Evolutionary conservation across 2,888 invertebrate genomes (phyloP).

Genomic region (Callimorpha dominula): DNA sequence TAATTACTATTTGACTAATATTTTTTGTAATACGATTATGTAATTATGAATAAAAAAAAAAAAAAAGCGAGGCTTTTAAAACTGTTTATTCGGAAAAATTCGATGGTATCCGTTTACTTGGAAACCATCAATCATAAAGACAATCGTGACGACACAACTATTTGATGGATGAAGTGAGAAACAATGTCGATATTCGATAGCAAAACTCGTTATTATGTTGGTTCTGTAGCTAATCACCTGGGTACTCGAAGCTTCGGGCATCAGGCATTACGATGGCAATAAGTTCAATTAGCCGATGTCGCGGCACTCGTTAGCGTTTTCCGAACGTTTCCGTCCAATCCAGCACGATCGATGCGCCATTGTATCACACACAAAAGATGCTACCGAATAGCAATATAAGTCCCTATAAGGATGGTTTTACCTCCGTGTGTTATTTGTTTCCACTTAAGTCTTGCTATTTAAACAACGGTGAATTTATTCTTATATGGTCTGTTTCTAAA

Average conservation of each 20-base stretch:
- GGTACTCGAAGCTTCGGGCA: slow-evolving; percentile 40
- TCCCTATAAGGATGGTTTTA: slow-evolving; percentile 74
- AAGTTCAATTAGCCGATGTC: slow-evolving; percentile 78
- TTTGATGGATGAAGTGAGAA: slow-evolving; percentile 73
- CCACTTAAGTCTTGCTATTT: slow-evolving; percentile 62
- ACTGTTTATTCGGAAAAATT: not conserved
- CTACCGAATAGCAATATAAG: slow-evolving; percentile 75
- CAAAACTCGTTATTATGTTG: slow-evolving; percentile 67
- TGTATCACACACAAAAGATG: slow-evolving; percentile 81
- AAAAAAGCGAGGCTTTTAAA: not conserved
- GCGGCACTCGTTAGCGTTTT: slow-evolving; percentile 74
- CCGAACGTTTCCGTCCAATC: slow-evolving; percentile 72
- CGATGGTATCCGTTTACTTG: not conserved
- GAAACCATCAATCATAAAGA: slow-evolving; percentile 60
- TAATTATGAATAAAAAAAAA: too few species aligned
- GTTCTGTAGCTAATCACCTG: slow-evolving; percentile 62
- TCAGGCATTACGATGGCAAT: slow-evolving; percentile 59
- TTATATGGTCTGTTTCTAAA: slow-evolving; percentile 42
- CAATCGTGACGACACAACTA: slow-evolving; percentile 56
- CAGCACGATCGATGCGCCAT: slow-evolving; percentile 80
- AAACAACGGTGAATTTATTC: slow-evolving; percentile 49
- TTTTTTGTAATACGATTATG: too few species aligned
- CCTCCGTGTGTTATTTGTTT: slow-evolving; percentile 74
- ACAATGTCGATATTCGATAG: slow-evolving; percentile 61
- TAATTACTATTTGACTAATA: too few species aligned